phyloP scores from a whole-genome alignment of 2,113 vertebrate genomes.

The Oxyruncus cristatus region DNA sequence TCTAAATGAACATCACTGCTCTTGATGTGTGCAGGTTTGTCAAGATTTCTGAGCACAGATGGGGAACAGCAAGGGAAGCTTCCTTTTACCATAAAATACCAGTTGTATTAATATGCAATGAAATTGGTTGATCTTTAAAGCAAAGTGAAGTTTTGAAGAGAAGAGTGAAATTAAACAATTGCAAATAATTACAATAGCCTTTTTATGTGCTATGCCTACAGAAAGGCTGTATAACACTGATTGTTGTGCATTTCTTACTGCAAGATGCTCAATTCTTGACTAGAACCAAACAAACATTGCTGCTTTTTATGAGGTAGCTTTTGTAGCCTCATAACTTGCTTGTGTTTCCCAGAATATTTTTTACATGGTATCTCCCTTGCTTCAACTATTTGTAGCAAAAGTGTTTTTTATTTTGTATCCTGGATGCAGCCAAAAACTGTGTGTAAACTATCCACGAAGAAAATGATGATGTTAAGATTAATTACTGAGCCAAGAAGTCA shows the following conservation, averaged over 20 bases:
- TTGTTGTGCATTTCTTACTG: not conserved
- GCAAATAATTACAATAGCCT: not conserved
- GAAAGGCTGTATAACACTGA: not conserved
- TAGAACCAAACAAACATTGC: not conserved
- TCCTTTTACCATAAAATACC: not conserved
- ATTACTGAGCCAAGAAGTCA: not conserved
- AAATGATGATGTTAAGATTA: not conserved
- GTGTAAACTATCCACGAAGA: not conserved
- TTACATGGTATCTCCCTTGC: not conserved
- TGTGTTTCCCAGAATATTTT: not conserved
- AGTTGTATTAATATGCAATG: not conserved
- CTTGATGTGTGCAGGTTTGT: not conserved
- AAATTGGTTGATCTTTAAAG: not conserved
- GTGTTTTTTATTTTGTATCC: not conserved
- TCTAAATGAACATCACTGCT: not conserved
- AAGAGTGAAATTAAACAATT: not conserved
- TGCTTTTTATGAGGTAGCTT: not conserved
- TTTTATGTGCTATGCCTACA: not conserved
- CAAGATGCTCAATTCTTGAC: not conserved
- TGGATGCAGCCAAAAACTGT: not conserved
- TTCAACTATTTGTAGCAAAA: not conserved
- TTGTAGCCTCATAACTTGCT: not conserved
- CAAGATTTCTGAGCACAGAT: not conserved
- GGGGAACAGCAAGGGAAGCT: not conserved
- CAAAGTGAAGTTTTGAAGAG: not conserved